Evolutionary conservation across 2,113 vertebrate genomes (phyloP).

Genomic region (Antechinus flavipes): DNA sequence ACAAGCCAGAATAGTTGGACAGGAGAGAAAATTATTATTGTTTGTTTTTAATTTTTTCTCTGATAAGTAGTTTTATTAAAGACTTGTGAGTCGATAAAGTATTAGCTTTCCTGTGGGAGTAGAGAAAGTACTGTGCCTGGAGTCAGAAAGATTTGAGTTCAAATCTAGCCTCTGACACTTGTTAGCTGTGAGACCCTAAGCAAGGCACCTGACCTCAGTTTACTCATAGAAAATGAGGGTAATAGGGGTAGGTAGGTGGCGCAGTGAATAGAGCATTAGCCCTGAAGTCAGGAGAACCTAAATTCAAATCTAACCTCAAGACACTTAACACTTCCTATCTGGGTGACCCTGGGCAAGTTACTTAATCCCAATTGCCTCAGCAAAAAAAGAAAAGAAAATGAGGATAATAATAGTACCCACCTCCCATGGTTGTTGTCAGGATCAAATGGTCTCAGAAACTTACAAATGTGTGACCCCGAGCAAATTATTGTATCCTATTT

Average conservation of each 20-base stretch:
- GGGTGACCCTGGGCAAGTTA: no score
- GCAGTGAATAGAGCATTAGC: no score
- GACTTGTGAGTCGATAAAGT: background rate
- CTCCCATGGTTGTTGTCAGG: no score
- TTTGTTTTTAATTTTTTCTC: background rate
- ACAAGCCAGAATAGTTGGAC: background rate
- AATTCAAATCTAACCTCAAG: no score
- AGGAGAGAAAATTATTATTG: background rate
- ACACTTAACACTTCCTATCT: no score
- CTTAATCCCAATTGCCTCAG: no score
- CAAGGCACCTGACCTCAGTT: background rate
- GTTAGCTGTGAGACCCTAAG: background rate
- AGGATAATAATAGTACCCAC: no score
- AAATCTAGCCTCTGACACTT: background rate
- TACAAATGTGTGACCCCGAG: no score
- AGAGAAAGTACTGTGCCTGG: background rate
- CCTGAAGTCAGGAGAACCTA: no score
- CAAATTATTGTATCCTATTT: no score
- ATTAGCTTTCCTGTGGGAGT: background rate
- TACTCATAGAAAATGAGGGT: background rate
- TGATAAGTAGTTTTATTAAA: background rate
- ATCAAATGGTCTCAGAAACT: no score
- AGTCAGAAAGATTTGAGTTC: rapidly evolving
- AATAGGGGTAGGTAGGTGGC: background rate
- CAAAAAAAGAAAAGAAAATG: no score